Percentiles rank a stretch among this genome's conserved stretches.
These are phyloP conservation scores for Chaitophorus viminalis DNA, from an alignment of 2,888 invertebrate genomes.

Conservation along the genomic window DNA sequence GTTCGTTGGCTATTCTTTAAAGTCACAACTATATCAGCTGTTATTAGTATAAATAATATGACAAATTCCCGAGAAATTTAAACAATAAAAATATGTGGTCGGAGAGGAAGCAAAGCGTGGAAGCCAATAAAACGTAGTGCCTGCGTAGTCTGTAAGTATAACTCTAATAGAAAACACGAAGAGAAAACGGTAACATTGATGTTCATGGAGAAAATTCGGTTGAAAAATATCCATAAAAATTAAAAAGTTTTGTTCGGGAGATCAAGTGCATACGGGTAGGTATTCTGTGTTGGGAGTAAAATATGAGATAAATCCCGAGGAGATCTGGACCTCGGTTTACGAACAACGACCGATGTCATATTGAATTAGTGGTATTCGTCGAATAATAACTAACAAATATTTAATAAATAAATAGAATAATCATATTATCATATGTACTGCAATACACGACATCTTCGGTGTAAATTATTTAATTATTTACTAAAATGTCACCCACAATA, in stretches of 20 bases:
- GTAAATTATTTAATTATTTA: neutral
- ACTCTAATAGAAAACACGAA: neutral
- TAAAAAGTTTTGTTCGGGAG: neutral
- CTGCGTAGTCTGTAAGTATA: neutral
- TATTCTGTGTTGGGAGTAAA: neutral
- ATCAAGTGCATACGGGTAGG: neutral
- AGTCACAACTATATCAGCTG: no score
- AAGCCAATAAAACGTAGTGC: neutral
- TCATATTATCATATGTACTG: neutral
- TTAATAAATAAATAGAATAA: no score
- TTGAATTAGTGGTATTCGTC: no score
- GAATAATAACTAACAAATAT: no score
- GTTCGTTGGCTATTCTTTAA: no score
- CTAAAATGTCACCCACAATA: neutral
- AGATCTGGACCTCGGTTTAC: neutral
- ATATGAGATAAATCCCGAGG: neutral
- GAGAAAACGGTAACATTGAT: neutral
- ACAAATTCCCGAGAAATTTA: neutral
- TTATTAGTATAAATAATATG: neutral
- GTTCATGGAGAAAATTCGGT: neutral
- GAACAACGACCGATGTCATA: neutral
- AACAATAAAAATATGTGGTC: neutral
- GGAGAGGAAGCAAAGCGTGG: neutral
- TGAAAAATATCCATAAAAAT: neutral
- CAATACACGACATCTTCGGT: neutral